Base-by-base conservation (phyloP, 2,797 vertebrate species). In the Clarias platycephalus region DNA sequence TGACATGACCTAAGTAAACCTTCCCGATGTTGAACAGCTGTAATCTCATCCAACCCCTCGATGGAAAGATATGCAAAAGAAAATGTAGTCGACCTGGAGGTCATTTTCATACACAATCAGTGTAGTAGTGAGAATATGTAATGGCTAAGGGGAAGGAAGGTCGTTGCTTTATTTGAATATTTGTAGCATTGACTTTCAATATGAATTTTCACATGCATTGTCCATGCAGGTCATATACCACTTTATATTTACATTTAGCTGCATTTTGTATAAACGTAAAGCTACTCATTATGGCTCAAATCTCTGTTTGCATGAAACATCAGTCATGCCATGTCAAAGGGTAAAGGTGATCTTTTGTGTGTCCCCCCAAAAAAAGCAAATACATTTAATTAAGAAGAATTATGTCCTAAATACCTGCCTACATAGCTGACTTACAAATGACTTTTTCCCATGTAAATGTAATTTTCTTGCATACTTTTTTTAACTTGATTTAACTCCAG, bases 61-160 rank as follows among this genome's bases (percentile, higher is more conserved):
- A 34, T 79, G 24, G n/a, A 62, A 78, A 16, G 34, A 79, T 49
- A 16, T 40, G 34, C 40, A 44, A 18, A 63, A 26, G 37, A 79
- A 79, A 79, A 79, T 64, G 24, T 79, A 63, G 60, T 79, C 13
- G n/a, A 79, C 77, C 60, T 44, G 24, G 24, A 79, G 60, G 60
- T 79, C 37, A 63, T 79, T 79, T 63, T 63, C 57, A n/a, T 34
- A 77, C 57, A 77, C 55, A 77, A 77, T 77, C 77, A 40, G 34
- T 26, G 76, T 37, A 63, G 58, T n/a, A 44, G 3, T n/a, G 60
- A 63, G 58, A 63, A 44, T 40, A 44, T 60, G 22, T 5, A 64
- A 79, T 44, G 10, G 60, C 77, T 3, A 8, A 79, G 44, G 34
- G 58, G 22, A 62, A 78, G 6, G 22, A 8, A 44, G 63, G 34